Evolutionary conservation across 1,140 invertebrate species (phyloP).

Genomic region (Drosophila ananassae): DNA sequence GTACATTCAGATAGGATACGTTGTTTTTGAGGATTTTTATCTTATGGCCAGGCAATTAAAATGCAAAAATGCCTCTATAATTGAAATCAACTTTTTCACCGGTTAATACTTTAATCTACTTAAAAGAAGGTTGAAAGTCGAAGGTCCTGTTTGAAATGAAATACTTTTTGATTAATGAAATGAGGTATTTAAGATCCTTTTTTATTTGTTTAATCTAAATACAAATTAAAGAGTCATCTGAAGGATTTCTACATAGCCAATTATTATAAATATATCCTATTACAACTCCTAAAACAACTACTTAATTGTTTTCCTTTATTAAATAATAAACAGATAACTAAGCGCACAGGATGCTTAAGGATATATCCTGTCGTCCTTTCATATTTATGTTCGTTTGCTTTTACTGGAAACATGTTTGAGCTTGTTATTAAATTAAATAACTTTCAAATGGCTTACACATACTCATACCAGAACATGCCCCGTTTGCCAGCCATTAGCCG

Average conservation of each 20-base stretch:
- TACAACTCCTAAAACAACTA: no score
- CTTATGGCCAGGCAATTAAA: slow-evolving; percentile 71
- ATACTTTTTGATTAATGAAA: not conserved
- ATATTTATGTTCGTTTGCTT: slow-evolving; percentile 63
- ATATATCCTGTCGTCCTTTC: not conserved
- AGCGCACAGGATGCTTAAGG: not conserved
- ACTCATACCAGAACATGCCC: slow-evolving; percentile 21
- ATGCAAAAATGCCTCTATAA: slow-evolving; percentile 73
- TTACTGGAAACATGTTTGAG: slow-evolving; percentile 69
- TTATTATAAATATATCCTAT: no score
- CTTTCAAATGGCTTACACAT: slow-evolving; percentile 71
- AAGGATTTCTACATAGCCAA: no score
- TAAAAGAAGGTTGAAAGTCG: not conserved
- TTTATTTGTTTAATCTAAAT: no score
- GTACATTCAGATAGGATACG: slow-evolving; percentile 9
- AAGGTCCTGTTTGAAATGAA: not conserved
- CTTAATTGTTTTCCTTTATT: not conserved
- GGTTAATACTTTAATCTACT: slow-evolving; percentile 14
- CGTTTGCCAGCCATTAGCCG: slow-evolving; percentile 23
- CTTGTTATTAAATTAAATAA: slow-evolving; percentile 81
- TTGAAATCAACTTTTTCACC: slow-evolving; percentile 46
- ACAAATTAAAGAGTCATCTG: no score
- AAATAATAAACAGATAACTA: not conserved
- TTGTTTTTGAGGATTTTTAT: slow-evolving; percentile 61
- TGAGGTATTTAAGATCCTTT: not conserved